Conservation (phyloP, 2,888 invertebrate genomes). For the Trachelus tabidus region DNA sequence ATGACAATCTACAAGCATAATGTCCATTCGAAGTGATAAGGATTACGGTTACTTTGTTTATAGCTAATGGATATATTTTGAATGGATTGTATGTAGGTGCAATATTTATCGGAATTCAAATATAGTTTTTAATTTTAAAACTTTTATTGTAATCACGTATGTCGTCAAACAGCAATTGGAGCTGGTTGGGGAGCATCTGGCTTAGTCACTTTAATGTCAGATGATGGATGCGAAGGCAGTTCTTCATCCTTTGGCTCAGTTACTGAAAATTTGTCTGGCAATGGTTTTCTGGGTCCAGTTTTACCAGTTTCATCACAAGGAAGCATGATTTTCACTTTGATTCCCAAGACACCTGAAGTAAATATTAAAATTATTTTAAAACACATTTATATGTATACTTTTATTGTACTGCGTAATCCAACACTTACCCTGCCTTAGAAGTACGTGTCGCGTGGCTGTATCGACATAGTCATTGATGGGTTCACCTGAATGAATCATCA, state of each 20-base stretch:
- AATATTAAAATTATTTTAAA: neutral
- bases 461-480: slow-evolving; percentile 99
- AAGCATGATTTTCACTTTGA: slow-evolving; percentile 98
- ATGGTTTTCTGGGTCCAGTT: slow-evolving; percentile 95
- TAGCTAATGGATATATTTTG: neutral
- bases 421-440: slow-evolving; percentile 88
- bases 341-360: slow-evolving; percentile 69
- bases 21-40: neutral
- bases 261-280: slow-evolving; percentile 97
- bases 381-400: slow-evolving; percentile 8
- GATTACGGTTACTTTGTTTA: neutral
- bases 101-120: neutral
- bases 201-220: slow-evolving; percentile 80
- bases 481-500: slow-evolving; percentile 99
- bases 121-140: neutral
- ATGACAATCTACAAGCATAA: neutral
- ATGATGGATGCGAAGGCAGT: slow-evolving; percentile 76
- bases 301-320: slow-evolving; percentile 98
- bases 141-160: slow-evolving; percentile 30
- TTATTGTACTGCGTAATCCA: neutral
- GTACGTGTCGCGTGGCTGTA: slow-evolving; percentile 97
- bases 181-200: slow-evolving; percentile 69
- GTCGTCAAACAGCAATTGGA: slow-evolving; percentile 64
- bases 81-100: neutral
- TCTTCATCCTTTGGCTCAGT: slow-evolving; percentile 97